phyloP scores from a whole-genome alignment of 2,797 vertebrate species.

The Enteromius mattozi region DNA sequence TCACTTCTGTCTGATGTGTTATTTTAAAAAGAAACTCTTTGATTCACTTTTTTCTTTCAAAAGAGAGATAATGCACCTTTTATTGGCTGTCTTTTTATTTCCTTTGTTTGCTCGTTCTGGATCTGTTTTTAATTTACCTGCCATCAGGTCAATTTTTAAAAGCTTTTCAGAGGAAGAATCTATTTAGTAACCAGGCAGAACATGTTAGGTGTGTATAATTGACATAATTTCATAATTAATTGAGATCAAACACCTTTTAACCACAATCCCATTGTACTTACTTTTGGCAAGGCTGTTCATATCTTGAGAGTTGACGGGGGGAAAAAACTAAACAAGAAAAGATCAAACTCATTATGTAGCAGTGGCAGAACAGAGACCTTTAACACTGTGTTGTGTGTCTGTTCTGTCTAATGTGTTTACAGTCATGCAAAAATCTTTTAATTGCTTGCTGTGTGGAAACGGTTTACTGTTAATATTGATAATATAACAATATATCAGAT shows the following conservation, averaged over 20 bases:
- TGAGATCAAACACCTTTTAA: slow-evolving; percentile 57
- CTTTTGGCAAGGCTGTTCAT: slow-evolving; percentile 39
- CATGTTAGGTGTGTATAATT: slow-evolving; percentile 43
- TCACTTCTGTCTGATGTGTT: slow-evolving; percentile 16
- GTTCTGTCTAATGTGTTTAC: slow-evolving; percentile 7
- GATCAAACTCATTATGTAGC: slow-evolving; percentile 52
- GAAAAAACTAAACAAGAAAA: slow-evolving; percentile 34
- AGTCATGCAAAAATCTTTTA: neutral
- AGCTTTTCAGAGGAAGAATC: slow-evolving; percentile 37
- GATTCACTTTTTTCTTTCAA: slow-evolving; percentile 22
- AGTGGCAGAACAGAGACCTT: slow-evolving; percentile 40
- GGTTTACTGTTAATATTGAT: neutral
- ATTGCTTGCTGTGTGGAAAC: neutral
- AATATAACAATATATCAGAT: neutral
- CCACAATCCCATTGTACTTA: slow-evolving; percentile 35
- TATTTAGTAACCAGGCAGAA: slow-evolving; percentile 54
- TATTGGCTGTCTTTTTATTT: slow-evolving; percentile 6
- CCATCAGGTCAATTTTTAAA: slow-evolving; percentile 48
- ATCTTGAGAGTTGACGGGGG: slow-evolving; percentile 44
- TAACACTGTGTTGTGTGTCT: slow-evolving; percentile 27
- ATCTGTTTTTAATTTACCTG: slow-evolving; percentile 48
- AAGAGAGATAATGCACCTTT: neutral
- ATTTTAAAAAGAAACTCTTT: slow-evolving; percentile 19
- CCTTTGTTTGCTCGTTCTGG: neutral
- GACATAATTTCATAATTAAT: slow-evolving; percentile 53